Evolutionary conservation across 2,113 vertebrate species (phyloP).

Genomic region (Petaurus breviceps): DNA sequence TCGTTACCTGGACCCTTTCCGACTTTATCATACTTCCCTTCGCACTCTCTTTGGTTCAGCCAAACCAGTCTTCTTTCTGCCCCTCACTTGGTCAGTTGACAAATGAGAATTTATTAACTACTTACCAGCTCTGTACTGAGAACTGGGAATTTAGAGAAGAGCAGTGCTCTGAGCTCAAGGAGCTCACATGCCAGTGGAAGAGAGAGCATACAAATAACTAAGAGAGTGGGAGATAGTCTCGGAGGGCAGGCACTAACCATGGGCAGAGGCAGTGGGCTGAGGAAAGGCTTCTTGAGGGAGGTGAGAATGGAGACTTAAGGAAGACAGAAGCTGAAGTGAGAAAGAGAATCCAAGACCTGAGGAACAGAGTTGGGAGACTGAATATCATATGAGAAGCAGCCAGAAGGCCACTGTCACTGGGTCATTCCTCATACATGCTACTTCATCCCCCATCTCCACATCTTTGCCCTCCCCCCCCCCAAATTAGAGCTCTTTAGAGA

Average conservation of each 20-base stretch:
- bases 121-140: not conserved
- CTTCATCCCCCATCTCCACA: no score
- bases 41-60: not conserved
- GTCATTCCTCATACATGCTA: no score
- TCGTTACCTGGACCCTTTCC: not conserved
- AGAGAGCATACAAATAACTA: not conserved
- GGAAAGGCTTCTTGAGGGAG: not conserved
- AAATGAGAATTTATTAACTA: not conserved
- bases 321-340: not conserved
- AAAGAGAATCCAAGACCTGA: no score
- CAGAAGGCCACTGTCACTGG: no score
- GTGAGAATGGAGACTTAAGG: not conserved
- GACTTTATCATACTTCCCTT: not conserved
- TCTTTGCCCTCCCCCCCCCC: no score
- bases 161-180: not conserved
- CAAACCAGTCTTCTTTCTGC: not conserved
- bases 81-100: not conserved
- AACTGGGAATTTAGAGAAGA: not conserved
- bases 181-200: not conserved
- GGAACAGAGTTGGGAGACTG: no score
- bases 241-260: not conserved
- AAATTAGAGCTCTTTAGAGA: no score
- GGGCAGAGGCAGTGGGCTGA: not conserved
- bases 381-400: no score
- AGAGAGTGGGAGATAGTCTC: not conserved